Base-by-base conservation (phyloP, 2,797 vertebrate species). In the Danionella dracula region DNA sequence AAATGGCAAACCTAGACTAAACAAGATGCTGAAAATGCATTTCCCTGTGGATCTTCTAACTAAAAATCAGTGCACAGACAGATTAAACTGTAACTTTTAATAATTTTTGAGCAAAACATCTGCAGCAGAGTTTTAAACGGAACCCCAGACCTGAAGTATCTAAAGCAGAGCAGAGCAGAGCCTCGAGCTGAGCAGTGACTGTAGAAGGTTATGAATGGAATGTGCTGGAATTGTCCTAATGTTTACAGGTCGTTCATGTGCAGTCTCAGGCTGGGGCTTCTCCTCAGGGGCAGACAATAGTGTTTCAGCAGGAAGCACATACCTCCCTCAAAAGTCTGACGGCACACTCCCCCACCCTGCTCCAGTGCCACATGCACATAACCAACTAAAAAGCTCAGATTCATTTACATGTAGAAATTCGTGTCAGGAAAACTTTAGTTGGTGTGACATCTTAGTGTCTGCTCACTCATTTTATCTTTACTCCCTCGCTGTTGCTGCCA, bases 131-230 rank as follows among this genome's bases (percentile, higher is more conserved):
- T 15, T 57, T 49, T 38, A 29, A 16, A 61, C 23, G n/a, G n/a
- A n/a, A n/a, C n/a, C n/a, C n/a, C n/a, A 31, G 32, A 49, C 4
- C 34, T 27, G 27, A 23, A 17, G 21, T 31, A 29, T 58, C 16
- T 58, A n/a, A 12, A 21, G 48, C 38, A 44, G 12, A 51, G n/a
- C n/a, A 53, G 41, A 40, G 37, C 23, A 20, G 38, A 15, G 31
- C 37, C 40, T 17, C 50, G 32, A 19, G 48, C 34, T 46, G 45
- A 62, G 49, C 29, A 17, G 64, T 63, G 57, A 54, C 51, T 51
- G 55, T 35, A 34, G 51, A 71, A 69, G 72, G 62, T 72, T 67
- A 78, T 72, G 71, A 76, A 72, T 68, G 68, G 64, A 79, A 75
- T 73, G 72, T 75, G 63, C 42, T 34, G 19, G 60, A 77, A 73